Percentiles rank a stretch among this genome's conserved stretches.
Conservation (phyloP, 30 jellyfish, hydroid and myxozoan species). For the Morbakka virulenta region DNA sequence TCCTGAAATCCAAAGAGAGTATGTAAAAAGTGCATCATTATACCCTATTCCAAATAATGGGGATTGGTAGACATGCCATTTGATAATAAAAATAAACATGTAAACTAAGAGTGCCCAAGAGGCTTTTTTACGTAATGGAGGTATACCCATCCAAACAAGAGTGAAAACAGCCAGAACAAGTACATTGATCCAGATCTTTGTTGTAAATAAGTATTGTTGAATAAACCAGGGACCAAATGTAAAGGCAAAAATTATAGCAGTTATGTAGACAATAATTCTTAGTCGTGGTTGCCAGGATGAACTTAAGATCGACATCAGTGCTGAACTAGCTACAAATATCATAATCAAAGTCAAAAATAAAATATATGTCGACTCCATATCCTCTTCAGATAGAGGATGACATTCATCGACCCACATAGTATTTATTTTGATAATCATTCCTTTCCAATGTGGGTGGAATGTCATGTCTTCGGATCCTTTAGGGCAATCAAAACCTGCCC, state of each 20-base stretch:
- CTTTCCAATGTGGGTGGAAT: not conserved
- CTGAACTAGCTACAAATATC: conserved; percentile 5
- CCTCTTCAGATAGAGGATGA: conserved; percentile 12
- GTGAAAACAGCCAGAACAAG: conserved; percentile 34
- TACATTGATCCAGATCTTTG: conserved; percentile 48
- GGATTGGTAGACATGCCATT: conserved; percentile 42
- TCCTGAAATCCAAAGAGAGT: conserved; percentile 49
- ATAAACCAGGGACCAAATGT: conserved; percentile 75
- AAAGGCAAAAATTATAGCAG: conserved; percentile 21
- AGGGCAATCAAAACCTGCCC: conserved; percentile 54
- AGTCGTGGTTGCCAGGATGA: conserved; percentile 6
- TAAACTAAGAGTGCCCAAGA: conserved; percentile 63
- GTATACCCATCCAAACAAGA: conserved; percentile 78
- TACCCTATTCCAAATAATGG: conserved; percentile 40
- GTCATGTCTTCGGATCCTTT: not conserved
- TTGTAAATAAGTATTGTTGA: conserved; percentile 33
- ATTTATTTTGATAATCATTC: not conserved
- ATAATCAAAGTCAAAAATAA: conserved; percentile 14
- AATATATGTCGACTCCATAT: not conserved
- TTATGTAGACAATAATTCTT: not conserved
- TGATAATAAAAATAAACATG: conserved; percentile 40
- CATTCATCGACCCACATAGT: conserved; percentile 4
- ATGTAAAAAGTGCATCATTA: conserved; percentile 4
- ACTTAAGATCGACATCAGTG: conserved; percentile 3
- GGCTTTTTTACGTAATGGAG: conserved; percentile 63